phyloP scores from a whole-genome alignment of 2,888 invertebrate species.

The Mythimna impura region DNA sequence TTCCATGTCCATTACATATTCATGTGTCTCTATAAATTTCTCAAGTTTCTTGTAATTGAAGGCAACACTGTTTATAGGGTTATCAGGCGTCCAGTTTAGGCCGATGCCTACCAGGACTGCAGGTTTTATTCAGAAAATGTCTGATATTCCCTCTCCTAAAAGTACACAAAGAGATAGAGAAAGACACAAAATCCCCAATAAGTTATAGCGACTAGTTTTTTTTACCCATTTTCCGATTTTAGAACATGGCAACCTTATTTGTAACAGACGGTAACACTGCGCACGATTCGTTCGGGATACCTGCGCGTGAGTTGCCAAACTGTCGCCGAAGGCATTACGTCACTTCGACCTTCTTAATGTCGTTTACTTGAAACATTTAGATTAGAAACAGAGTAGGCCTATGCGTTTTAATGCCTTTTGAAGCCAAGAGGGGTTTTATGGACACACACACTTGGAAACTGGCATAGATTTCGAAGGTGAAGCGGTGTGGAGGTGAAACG shows the following conservation, averaged over 20 bases:
- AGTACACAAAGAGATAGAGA: no score
- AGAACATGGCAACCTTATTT: neutral
- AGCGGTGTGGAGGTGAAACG: neutral
- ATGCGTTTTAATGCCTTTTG: slow-evolving; percentile 25
- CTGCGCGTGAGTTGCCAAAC: slow-evolving; percentile 60
- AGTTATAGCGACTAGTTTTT: no score
- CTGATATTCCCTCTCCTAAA: no score
- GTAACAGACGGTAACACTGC: slow-evolving; percentile 13
- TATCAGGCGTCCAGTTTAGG: neutral
- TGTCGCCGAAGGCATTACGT: slow-evolving; percentile 50
- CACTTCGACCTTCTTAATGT: slow-evolving; percentile 57
- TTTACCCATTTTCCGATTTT: no score
- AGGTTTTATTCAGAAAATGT: no score
- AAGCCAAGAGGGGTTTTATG: slow-evolving; percentile 1
- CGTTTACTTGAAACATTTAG: slow-evolving; percentile 59
- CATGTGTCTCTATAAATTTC: slow-evolving; percentile 38
- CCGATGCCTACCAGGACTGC: no score
- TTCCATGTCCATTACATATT: slow-evolving; percentile 24
- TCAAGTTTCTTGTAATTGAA: slow-evolving; percentile 40
- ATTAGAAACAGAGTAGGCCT: slow-evolving; percentile 36
- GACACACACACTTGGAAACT: neutral
- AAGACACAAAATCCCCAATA: no score
- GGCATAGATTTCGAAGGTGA: slow-evolving; percentile 4
- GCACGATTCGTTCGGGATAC: slow-evolving; percentile 48
- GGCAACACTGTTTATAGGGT: slow-evolving; percentile 33